Conservation (phyloP, 1,140 invertebrate species). For the Meloidogyne hapla region DNA sequence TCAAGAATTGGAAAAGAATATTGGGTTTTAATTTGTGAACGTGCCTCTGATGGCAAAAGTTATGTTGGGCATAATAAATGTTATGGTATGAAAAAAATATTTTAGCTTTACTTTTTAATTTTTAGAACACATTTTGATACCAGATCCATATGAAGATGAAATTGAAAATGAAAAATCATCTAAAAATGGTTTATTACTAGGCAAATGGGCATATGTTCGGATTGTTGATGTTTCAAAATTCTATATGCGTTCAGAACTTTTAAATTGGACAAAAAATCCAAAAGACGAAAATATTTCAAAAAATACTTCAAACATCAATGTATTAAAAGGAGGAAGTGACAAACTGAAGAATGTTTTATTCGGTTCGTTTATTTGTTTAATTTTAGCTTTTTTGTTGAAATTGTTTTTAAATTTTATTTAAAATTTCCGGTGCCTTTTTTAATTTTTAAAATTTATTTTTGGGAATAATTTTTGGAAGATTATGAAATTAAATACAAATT, state of each 20-base stretch:
- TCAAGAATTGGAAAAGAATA: conserved; percentile 76
- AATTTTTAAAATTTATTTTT: too few relatives aligned
- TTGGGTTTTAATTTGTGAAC: conserved; percentile 84
- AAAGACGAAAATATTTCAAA: not conserved
- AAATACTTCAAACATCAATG: not conserved
- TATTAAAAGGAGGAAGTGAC: too few relatives aligned
- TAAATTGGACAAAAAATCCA: not conserved
- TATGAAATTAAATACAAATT: too few relatives aligned
- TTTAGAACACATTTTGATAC: conserved; percentile 71
- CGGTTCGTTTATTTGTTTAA: not conserved
- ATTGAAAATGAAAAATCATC: not conserved
- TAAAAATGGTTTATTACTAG: conserved; percentile 32
- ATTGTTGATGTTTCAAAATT: conserved; percentile 58
- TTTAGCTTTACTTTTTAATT: not conserved
- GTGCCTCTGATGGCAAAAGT: conserved; percentile 83
- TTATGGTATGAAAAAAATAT: conserved; percentile 70
- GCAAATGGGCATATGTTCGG: conserved; percentile 45
- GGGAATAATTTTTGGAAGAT: too few relatives aligned
- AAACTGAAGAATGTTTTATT: too few relatives aligned
- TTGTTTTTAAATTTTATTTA: not conserved
- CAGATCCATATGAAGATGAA: conserved; percentile 8
- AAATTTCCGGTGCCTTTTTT: too few relatives aligned
- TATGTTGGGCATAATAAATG: conserved; percentile 91
- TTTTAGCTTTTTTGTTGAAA: not conserved
- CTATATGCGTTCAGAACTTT: conserved; percentile 47